These are phyloP conservation scores for Ectropis crepuscularia DNA, from an alignment of 2,888 invertebrate genomes.

Conservation along the genomic window DNA sequence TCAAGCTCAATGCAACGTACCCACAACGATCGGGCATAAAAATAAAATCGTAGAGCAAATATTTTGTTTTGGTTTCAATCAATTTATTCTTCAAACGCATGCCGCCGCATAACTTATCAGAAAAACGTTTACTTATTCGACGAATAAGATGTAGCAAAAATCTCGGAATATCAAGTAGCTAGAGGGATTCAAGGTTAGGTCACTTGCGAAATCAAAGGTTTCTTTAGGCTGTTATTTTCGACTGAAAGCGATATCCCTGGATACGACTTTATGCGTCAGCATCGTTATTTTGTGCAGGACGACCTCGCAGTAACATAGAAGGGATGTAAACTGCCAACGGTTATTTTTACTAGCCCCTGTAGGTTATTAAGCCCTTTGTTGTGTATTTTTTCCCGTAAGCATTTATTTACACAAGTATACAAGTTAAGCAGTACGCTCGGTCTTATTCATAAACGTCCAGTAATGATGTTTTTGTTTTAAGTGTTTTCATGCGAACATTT, in stretches of 20 bases:
- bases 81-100: slow-evolving; percentile 50
- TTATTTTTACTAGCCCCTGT: slow-evolving; percentile 5
- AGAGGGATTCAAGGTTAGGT: slow-evolving; percentile 17
- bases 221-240: slow-evolving; percentile 22
- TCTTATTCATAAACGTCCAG: no score
- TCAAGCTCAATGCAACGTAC: background rate
- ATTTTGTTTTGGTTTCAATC: slow-evolving; percentile 56
- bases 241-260: slow-evolving; percentile 23
- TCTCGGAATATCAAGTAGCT: slow-evolving; percentile 24
- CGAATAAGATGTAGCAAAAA: slow-evolving; percentile 24
- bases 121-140: slow-evolving; percentile 25
- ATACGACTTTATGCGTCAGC: slow-evolving; percentile 16
- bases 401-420: background rate
- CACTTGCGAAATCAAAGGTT: slow-evolving; percentile 12
- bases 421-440: background rate
- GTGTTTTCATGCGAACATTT: no score
- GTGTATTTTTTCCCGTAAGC: background rate
- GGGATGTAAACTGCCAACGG: background rate
- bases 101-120: slow-evolving; percentile 46
- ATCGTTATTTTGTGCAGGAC: slow-evolving; percentile 19
- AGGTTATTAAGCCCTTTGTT: background rate
- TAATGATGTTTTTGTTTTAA: no score
- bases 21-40: background rate
- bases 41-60: slow-evolving; percentile 44
- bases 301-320: slow-evolving; percentile 7